Percentiles rank a stretch among this genome's conserved stretches.
These are phyloP conservation scores for Drosophila virilis DNA, from an alignment of 1,140 invertebrate species.

Conservation along the genomic window DNA sequence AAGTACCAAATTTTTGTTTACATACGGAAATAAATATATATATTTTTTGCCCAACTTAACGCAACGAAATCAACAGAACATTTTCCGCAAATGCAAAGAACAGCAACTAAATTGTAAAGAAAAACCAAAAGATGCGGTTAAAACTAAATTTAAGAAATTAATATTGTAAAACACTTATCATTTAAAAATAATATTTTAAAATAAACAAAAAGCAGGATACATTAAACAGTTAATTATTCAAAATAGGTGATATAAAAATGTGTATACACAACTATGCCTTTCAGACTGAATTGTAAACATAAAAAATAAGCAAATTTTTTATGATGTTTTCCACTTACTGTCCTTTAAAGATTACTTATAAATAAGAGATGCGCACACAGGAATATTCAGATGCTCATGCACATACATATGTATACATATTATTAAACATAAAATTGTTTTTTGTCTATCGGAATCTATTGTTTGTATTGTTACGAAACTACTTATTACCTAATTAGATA, in stretches of 20 bases:
- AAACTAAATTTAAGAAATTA: constrained; percentile 61
- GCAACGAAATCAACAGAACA: constrained; percentile 79
- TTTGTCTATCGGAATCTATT: constrained; percentile 42
- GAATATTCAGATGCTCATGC: constrained; percentile 55
- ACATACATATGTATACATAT: constrained; percentile 50
- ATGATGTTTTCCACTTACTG: constrained; percentile 73
- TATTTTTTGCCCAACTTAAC: constrained; percentile 80
- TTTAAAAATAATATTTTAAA: constrained; percentile 58
- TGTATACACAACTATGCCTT: constrained; percentile 81
- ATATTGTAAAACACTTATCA: constrained; percentile 69
- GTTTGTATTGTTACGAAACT: constrained; percentile 57
- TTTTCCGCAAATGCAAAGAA: constrained; percentile 65
- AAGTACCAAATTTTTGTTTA: constrained; percentile 81
- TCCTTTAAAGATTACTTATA: constrained; percentile 71
- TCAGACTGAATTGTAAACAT: constrained; percentile 82
- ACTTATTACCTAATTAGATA: constrained; percentile 55
- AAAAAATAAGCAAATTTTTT: constrained; percentile 77
- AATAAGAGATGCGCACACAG: constrained; percentile 69
- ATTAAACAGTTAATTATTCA: constrained; percentile 75
- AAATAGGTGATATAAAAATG: constrained; percentile 80
- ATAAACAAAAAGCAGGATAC: constrained; percentile 54
- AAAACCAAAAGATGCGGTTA: constrained; percentile 60
- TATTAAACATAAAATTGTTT: constrained; percentile 48
- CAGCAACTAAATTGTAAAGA: constrained; percentile 37
- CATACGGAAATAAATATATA: constrained; percentile 57